Evolutionary conservation across 2,113 vertebrate species (phyloP).

Genomic region (Gobius niger): DNA sequence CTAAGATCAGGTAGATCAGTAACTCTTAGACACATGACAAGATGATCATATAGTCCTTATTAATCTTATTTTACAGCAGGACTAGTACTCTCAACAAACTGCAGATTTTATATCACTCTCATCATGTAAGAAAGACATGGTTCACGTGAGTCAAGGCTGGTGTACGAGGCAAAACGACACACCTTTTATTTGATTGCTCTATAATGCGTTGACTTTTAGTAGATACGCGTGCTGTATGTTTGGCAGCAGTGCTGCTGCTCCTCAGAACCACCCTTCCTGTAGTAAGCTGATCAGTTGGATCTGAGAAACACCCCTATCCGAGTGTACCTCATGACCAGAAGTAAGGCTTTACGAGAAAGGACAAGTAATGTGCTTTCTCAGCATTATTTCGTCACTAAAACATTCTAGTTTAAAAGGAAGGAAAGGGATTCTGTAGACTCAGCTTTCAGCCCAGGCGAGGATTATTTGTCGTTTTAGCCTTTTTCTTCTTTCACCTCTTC

Average conservation of each 20-base stretch:
- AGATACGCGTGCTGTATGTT: neutral
- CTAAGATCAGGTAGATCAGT: no score
- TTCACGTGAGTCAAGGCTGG: no score
- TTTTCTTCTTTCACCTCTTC: neutral
- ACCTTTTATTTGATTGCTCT: neutral
- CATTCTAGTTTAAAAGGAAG: conserved; percentile 65
- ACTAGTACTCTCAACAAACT: no score
- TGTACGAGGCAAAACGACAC: no score
- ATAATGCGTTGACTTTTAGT: neutral
- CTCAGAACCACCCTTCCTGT: conserved; percentile 44
- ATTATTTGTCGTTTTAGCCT: conserved; percentile 9
- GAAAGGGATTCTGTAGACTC: conserved; percentile 51
- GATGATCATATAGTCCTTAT: neutral
- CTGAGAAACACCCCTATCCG: conserved; percentile 31
- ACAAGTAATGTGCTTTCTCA: conserved; percentile 68
- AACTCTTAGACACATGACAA: neutral
- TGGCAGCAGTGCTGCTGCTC: no score
- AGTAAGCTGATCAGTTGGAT: conserved; percentile 43
- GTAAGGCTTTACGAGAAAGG: conserved; percentile 63
- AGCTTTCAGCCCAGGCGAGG: conserved; percentile 16
- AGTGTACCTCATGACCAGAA: conserved; percentile 55
- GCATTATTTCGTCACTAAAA: conserved; percentile 66
- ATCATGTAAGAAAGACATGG: no score
- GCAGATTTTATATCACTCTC: no score
- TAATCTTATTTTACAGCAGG: no score